Conservation (phyloP, 53 echinoderm and acorn worm genomes). For the Mesocentrotus franciscanus region DNA sequence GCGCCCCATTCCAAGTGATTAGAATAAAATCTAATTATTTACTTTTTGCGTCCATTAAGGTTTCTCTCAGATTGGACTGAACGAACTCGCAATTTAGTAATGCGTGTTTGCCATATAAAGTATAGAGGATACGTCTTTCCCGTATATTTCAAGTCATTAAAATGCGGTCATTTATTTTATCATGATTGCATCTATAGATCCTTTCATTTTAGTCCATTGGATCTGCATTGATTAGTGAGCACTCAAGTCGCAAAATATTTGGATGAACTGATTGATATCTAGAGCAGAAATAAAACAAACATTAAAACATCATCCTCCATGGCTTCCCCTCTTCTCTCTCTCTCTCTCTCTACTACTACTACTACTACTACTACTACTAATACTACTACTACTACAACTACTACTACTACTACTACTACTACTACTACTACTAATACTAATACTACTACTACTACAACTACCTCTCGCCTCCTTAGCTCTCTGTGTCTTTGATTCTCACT, state of each 20-base stretch:
- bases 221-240: neutral
- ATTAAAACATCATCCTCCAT: neutral
- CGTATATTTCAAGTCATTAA: neutral
- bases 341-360: neutral
- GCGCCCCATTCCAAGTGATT: neutral
- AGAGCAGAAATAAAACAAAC: neutral
- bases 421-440: too few relatives aligned
- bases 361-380: too few relatives aligned
- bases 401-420: too few relatives aligned
- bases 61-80: neutral
- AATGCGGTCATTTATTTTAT: neutral
- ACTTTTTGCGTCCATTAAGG: slow-evolving; percentile 1
- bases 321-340: neutral
- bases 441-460: too few relatives aligned
- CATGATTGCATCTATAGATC: neutral
- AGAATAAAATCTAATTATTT: slow-evolving; percentile 10
- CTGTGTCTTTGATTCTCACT: neutral
- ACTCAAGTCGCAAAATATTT: neutral
- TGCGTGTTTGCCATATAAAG: neutral
- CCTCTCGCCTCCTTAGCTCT: neutral
- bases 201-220: too few relatives aligned
- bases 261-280: neutral
- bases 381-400: too few relatives aligned
- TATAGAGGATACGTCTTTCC: neutral
- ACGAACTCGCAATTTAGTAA: slow-evolving; percentile 15